Evolutionary conservation across 2,113 vertebrate genomes (phyloP), one percentile per base, ranked within the genome.

Genomic region (Crocuta crocuta): DNA sequence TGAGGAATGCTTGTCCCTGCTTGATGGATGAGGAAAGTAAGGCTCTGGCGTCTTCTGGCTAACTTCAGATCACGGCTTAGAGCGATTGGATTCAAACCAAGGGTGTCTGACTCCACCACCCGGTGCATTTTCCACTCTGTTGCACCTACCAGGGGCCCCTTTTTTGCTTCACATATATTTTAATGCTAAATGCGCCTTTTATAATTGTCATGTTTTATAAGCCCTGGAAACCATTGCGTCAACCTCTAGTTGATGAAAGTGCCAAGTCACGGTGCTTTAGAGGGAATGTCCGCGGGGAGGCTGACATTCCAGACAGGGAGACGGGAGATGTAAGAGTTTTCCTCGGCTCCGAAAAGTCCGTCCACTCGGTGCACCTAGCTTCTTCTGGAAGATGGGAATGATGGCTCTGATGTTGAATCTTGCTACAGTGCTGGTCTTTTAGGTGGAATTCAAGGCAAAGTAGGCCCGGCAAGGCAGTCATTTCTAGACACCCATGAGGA

Each of bases 271-370:
- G 16, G 68, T 3, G 12, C 58, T 63, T 24, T 10, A 15, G 26
- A 10, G 61, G 39, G 55, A 26, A 58, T 0, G 33, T 50, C 48
- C 31, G 0, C 4, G 1, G 0, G 13, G 24, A 17, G 39, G 53
- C 65, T 4, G 43, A 0, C 0, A 0, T 31, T 68, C 66, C 50
- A 48, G 1, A 1, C 4, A 1, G 35, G 58, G 16, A 13, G 74
- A 3, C 0, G 24, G 86, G 74, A 15, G 24, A 8, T 2, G 33
- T 23, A 26, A 1, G 5, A 1, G 0, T 19, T 7, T 9, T 19
- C 43, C 58, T 0, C 2, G 1, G 1, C 31, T 35, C 74, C 0
- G 2, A 50, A 65, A 17, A 26, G 31, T 11, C 10, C 0, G 2
- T 17, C 24, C 5, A 0, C 28, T 50, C 58, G 17, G 17, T 50